phyloP scores from a whole-genome alignment of 2,888 invertebrate genomes.

The Tiphia femorata region DNA sequence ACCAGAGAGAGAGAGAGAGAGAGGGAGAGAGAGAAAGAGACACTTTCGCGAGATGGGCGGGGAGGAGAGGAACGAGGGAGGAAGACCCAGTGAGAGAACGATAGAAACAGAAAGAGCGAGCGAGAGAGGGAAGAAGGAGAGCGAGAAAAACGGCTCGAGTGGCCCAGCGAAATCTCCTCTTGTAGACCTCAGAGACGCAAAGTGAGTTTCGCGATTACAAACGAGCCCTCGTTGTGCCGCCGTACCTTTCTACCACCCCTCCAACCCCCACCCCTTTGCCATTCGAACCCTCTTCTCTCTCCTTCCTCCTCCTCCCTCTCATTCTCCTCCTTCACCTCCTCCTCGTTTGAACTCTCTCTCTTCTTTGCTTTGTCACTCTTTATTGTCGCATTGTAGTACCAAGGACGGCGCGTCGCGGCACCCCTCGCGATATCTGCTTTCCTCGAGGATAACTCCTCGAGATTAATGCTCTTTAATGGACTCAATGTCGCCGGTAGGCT shows the following conservation, averaged over 20 bases:
- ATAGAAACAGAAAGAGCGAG: slow-evolving; percentile 17
- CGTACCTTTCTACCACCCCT: neutral
- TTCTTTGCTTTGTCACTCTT: slow-evolving; percentile 37
- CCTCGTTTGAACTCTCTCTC: slow-evolving; percentile 6
- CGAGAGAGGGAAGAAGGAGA: slow-evolving; percentile 9
- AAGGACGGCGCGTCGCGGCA: slow-evolving; percentile 21
- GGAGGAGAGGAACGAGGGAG: slow-evolving; percentile 11
- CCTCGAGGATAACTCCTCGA: slow-evolving; percentile 40
- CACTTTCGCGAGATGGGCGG: slow-evolving; percentile 8
- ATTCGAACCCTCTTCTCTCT: slow-evolving; percentile 9
- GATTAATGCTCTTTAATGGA: slow-evolving; percentile 51
- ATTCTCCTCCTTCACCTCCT: neutral
- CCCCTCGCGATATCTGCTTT: slow-evolving; percentile 36
- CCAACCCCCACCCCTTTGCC: neutral
- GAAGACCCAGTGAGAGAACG: slow-evolving; percentile 10
- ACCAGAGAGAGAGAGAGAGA: slow-evolving; percentile 13
- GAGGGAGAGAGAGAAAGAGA: slow-evolving; percentile 14
- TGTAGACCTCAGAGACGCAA: slow-evolving; percentile 41
- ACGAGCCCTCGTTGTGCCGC: slow-evolving; percentile 34
- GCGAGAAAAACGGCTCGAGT: slow-evolving; percentile 54
- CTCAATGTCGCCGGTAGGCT: slow-evolving; percentile 28
- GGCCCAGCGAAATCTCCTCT: slow-evolving; percentile 52
- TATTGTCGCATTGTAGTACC: slow-evolving; percentile 39
- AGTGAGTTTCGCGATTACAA: slow-evolving; percentile 53
- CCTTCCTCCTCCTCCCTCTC: slow-evolving; percentile 1